Conservation (phyloP, 2,113 vertebrate genomes). For the Formicarius rufipectus region DNA sequence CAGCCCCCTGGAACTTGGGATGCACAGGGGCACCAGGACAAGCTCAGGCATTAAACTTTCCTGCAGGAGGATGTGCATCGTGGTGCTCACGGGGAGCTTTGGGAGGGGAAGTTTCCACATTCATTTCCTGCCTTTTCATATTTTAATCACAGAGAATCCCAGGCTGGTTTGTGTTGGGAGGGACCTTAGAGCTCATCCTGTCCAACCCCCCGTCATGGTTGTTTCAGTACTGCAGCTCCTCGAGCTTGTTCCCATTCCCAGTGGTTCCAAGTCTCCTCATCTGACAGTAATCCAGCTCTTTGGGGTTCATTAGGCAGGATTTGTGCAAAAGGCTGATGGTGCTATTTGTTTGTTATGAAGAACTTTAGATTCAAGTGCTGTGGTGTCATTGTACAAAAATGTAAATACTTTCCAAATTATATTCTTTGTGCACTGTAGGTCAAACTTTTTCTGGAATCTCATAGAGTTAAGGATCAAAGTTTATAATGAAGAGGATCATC, state of each 20-base stretch:
- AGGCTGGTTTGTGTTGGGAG: not conserved
- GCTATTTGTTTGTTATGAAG: conserved; percentile 64
- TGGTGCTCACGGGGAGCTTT: not conserved
- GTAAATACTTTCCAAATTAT: conserved; percentile 65
- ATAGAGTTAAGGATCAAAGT: not conserved
- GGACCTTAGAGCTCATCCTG: not conserved
- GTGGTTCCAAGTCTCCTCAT: conserved; percentile 3
- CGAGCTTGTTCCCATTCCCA: not conserved
- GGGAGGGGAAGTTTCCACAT: not conserved
- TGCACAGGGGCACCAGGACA: not conserved
- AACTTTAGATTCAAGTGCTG: conserved; percentile 49
- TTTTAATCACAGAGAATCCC: not conserved
- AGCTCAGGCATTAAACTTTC: not conserved
- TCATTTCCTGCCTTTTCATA: not conserved
- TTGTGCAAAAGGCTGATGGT: conserved; percentile 54
- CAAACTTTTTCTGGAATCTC: conserved; percentile 25
- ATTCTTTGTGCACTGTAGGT: conserved; percentile 66
- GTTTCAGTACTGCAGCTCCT: not conserved
- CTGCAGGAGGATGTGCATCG: not conserved
- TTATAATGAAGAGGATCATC: not conserved
- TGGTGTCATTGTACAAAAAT: conserved; percentile 63
- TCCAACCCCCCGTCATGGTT: not conserved
- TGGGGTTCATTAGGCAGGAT: conserved; percentile 12
- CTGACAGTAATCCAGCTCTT: not conserved
- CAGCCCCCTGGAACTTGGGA: not conserved